Conservation (phyloP, 2,888 invertebrate species). For the Encarsia formosa region DNA sequence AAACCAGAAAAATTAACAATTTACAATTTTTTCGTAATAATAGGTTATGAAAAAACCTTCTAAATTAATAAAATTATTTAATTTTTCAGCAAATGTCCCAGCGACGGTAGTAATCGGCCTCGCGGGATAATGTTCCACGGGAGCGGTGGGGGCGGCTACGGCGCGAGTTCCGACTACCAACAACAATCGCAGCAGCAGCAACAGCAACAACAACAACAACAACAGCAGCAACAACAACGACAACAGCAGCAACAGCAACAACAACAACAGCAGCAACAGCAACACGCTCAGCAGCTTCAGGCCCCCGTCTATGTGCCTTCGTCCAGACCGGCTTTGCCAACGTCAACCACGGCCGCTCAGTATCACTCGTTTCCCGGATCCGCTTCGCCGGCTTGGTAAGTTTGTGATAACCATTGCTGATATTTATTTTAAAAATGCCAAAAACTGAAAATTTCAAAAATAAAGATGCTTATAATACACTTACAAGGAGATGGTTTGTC, state of each 20-base stretch:
- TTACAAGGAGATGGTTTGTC: too few species aligned
- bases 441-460: too few species aligned
- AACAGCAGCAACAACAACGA: slow-evolving; percentile 32
- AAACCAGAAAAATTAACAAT: too few species aligned
- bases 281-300: slow-evolving; percentile 50
- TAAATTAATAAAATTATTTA: background rate
- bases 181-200: slow-evolving; percentile 47
- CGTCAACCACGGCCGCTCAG: slow-evolving; percentile 55
- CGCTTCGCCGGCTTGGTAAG: slow-evolving; percentile 48
- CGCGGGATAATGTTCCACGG: slow-evolving; percentile 49
- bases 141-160: slow-evolving; percentile 48
- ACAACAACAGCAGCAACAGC: slow-evolving; percentile 48
- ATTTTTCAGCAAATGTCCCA: slow-evolving; percentile 36
- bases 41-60: too few species aligned
- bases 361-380: slow-evolving; percentile 49
- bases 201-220: slow-evolving; percentile 37
- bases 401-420: too few species aligned
- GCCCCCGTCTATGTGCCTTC: slow-evolving; percentile 69
- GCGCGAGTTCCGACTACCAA: slow-evolving; percentile 48
- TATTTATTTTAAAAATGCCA: too few species aligned
- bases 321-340: slow-evolving; percentile 57
- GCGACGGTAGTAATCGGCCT: slow-evolving; percentile 31
- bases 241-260: slow-evolving; percentile 40
- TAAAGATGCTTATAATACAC: too few species aligned
- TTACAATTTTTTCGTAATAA: too few species aligned